Percentiles rank a stretch among this genome's conserved stretches.
phyloP scores from a whole-genome alignment of 1,140 invertebrate species.

The Phocides pigmalion region DNA sequence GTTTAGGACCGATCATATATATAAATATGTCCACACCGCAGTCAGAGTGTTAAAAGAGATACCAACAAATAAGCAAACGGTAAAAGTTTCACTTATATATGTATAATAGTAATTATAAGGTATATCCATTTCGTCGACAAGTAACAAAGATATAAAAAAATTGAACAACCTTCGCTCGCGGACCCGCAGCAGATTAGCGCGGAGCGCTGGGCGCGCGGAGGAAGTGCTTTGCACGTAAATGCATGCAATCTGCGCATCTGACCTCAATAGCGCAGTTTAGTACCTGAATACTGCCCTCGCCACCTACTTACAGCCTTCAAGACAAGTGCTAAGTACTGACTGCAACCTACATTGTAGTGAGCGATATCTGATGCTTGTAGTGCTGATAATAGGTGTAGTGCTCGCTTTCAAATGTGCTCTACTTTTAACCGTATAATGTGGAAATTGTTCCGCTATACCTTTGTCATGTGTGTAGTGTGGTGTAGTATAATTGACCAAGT shows the following conservation, averaged over 20 bases:
- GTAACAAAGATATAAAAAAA: neutral
- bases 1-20: too few relatives aligned
- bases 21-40: too few relatives aligned
- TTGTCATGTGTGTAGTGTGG: too few relatives aligned
- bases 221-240: slow-evolving; percentile 14
- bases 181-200: neutral
- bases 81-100: too few relatives aligned
- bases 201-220: neutral
- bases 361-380: slow-evolving; percentile 2
- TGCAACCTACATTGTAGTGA: neutral
- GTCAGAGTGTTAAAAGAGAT: too few relatives aligned
- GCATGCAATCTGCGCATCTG: slow-evolving; percentile 14
- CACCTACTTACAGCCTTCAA: slow-evolving; percentile 4
- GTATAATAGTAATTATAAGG: too few relatives aligned
- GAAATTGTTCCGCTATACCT: too few relatives aligned
- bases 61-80: too few relatives aligned
- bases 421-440: neutral
- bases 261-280: slow-evolving; percentile 13
- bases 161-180: neutral
- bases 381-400: neutral
- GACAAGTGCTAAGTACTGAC: slow-evolving; percentile 6
- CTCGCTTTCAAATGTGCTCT: neutral
- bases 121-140: too few relatives aligned
- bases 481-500: too few relatives aligned
- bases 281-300: neutral